Percentiles rank a stretch among this genome's conserved stretches.
Conservation (phyloP, 2,797 vertebrate species). For the Clarias laeviceps region DNA sequence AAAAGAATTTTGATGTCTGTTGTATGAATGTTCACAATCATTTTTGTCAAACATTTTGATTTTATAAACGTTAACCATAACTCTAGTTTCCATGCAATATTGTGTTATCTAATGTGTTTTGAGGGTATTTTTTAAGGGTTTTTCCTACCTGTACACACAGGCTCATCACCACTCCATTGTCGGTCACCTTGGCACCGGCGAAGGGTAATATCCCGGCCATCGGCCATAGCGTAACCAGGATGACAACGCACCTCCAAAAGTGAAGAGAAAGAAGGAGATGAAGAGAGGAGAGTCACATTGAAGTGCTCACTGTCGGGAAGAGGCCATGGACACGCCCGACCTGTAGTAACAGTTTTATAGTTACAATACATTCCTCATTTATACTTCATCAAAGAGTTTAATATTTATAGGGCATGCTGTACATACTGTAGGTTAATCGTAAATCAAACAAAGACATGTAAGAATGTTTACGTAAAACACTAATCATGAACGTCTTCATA, state of each 20-base stretch:
- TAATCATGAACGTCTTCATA: not conserved
- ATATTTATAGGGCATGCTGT: not conserved
- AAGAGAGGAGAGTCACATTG: conserved; percentile 69
- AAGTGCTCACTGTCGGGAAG: conserved; percentile 64
- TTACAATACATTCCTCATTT: not conserved
- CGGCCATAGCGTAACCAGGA: conserved; percentile 71
- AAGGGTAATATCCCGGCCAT: conserved; percentile 68
- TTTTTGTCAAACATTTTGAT: conserved; percentile 1
- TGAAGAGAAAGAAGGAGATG: conserved; percentile 77
- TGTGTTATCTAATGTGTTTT: not conserved
- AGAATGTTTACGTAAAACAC: not conserved
- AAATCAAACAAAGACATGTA: not conserved
- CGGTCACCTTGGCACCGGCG: conserved; percentile 84
- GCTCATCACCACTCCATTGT: conserved; percentile 80
- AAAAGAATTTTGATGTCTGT: not conserved
- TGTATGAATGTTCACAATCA: not conserved
- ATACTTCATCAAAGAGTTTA: not conserved
- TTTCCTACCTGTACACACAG: conserved; percentile 75
- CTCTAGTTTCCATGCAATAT: not conserved
- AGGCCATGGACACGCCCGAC: conserved; percentile 82
- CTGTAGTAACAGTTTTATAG: conserved; percentile 54
- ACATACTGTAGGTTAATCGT: not conserved
- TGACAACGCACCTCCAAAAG: conserved; percentile 78
- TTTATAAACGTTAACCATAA: not conserved
- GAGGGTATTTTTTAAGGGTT: not conserved